A percentile compares a stretch with the other conserved stretches of the same genome.
Conservation (phyloP, 2,797 vertebrate species). For the Amphiprion clarkii region DNA sequence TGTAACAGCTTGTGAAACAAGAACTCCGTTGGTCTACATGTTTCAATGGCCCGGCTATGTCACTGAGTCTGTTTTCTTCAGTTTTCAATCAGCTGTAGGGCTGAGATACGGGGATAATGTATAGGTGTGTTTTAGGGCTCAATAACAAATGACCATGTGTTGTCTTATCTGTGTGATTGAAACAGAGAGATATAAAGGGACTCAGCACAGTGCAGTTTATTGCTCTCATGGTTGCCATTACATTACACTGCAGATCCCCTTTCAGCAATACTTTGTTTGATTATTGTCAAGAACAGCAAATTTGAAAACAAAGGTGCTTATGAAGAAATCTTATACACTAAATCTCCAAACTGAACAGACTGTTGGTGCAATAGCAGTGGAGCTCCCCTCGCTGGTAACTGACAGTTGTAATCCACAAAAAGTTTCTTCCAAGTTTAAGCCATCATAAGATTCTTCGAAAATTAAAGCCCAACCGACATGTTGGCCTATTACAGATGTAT, state of each 20-base stretch:
- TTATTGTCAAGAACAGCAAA: not conserved
- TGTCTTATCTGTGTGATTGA: too few species aligned
- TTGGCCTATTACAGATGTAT: too few species aligned
- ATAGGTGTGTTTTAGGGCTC: not conserved
- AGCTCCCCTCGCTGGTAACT: constrained; percentile 20
- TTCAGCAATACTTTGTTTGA: too few species aligned
- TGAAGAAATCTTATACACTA: not conserved
- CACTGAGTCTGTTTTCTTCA: constrained; percentile 2
- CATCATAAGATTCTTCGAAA: constrained; percentile 12
- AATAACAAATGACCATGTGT: not conserved
- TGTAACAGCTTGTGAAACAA: not conserved
- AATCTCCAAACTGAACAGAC: not conserved
- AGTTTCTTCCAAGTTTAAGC: constrained; percentile 3
- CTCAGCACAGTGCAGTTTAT: not conserved
- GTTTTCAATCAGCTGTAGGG: not conserved
- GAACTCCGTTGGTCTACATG: not conserved
- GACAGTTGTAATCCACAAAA: not conserved
- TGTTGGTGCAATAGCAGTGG: not conserved
- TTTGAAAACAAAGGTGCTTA: not conserved
- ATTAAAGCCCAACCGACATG: not conserved
- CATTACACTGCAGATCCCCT: not conserved
- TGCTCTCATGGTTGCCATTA: not conserved
- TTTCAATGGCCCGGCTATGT: not conserved
- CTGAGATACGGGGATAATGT: not conserved
- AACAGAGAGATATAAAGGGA: not conserved